A percentile compares a stretch with the other conserved stretches of the same genome.
Conservation (phyloP, 2,888 invertebrate species). For the Pandemis corylana region DNA sequence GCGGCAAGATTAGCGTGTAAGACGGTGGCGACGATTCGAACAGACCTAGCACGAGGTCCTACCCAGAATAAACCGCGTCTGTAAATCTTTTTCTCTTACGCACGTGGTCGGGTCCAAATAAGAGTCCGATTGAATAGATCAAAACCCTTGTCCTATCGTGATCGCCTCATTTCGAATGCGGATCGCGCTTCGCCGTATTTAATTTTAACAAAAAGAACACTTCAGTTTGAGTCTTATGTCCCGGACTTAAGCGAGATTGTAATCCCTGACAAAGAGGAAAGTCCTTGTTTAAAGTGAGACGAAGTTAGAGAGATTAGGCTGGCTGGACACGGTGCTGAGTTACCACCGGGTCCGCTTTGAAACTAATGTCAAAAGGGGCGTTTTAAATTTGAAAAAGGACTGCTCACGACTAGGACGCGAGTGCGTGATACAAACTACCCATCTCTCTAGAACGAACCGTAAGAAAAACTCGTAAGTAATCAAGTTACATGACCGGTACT, state of each 20-base stretch:
- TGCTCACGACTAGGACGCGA: too few species aligned
- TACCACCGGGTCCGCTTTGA: not conserved
- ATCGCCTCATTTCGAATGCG: conserved; percentile 25
- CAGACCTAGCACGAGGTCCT: too few species aligned
- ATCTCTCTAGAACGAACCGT: too few species aligned
- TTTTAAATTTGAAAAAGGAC: not conserved
- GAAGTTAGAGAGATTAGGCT: conserved; percentile 27
- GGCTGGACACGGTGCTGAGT: not conserved
- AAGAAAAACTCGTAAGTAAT: too few species aligned
- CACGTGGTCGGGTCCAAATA: not conserved
- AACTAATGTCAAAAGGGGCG: not conserved
- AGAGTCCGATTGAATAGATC: conserved; percentile 8
- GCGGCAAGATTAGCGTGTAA: too few species aligned
- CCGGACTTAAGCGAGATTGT: conserved; percentile 34
- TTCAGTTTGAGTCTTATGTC: conserved; percentile 30
- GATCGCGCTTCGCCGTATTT: conserved; percentile 28
- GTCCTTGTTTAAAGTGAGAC: conserved; percentile 31
- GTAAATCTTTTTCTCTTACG: not conserved
- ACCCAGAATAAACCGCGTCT: not conserved
- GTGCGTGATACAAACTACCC: too few species aligned
- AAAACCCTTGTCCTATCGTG: conserved; percentile 7
- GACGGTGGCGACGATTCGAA: too few species aligned
- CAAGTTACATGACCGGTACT: too few species aligned
- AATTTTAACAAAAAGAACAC: conserved; percentile 29
- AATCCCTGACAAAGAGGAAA: conserved; percentile 23